Evolutionary conservation across 2,113 vertebrate species (phyloP), one percentile per base, ranked within the genome.

Genomic region (Dasyurus viverrinus): DNA sequence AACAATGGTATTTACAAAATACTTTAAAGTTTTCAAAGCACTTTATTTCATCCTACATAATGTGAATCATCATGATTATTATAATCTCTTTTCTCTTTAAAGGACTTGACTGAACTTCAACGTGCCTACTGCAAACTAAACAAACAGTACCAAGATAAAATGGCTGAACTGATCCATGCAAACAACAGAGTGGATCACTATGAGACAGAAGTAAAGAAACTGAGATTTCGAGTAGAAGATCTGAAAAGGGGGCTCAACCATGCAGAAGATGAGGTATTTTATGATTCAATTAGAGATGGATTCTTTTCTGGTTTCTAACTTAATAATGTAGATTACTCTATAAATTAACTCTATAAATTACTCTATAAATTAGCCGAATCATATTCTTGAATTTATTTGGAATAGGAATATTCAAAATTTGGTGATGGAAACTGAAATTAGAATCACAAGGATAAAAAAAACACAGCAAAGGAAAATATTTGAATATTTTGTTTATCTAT

Each of bases 181-280:
- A 97, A 84, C 11, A 60, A 90, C 89, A 84, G 16, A 7, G 22
- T 60, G 36, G 42, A 96, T 54, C 36, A 50, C 9, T 68, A 84
- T 6, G 89, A 98, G 94, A 95, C n/a, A 4, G 90, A 98, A 89
- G 53, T 93, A 68, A 97, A 98, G 93, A 54, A 93, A 27, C 27
- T 96, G n/a, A 94, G 36, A 96, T 55, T 94, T 89, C 54, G 2
- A 47, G 92, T 95, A 30, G 89, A 98, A 90, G 53, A 97, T 8
- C 90, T 96, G 10, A 97, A 96, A 55, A 91, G 47, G 12, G 42
- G 89, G 0, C 23, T 96, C 60, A 93, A 46, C 22, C 50, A 94
- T 22, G 90, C 68, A 90, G 95, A 98, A 95, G 1, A 47, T 46
- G 23, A 98, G 89, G 90, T 93, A 93, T 16, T 42, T 91, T 8